Conservation (phyloP, 1,140 invertebrate species). For the Dreissena rostriformis region DNA sequence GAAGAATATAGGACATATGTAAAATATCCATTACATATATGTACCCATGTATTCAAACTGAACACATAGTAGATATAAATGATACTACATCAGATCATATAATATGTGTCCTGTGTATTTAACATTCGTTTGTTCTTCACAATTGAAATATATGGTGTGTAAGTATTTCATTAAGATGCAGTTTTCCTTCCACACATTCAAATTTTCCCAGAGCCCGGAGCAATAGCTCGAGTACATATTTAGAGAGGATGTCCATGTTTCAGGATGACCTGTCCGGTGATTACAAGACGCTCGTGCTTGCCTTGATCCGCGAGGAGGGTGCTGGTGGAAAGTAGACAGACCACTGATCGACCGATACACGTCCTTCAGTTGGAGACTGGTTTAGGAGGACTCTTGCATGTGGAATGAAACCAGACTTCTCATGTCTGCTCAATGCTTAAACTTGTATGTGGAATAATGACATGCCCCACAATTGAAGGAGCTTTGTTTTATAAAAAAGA, state of each 20-base stretch:
- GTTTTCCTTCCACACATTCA: not conserved
- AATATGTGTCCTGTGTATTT: not conserved
- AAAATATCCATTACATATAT: no score
- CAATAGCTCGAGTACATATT: not conserved
- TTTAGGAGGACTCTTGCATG: no score
- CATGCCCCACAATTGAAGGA: no score
- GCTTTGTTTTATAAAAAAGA: no score
- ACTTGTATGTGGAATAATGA: no score
- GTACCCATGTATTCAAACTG: no score
- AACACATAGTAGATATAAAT: no score
- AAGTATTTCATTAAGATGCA: not conserved
- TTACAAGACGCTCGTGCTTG: slow-evolving; percentile 75
- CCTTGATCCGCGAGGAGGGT: slow-evolving; percentile 60
- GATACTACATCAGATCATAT: not conserved
- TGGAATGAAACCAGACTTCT: no score
- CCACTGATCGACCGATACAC: no score
- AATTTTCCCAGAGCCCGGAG: not conserved
- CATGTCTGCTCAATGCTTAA: no score
- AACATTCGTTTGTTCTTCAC: not conserved
- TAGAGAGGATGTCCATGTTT: slow-evolving; percentile 41
- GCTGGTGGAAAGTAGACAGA: slow-evolving; percentile 19
- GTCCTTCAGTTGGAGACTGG: no score
- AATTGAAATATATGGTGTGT: not conserved
- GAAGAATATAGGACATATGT: no score
- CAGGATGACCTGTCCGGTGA: slow-evolving; percentile 79